Evolutionary conservation across 2,888 invertebrate species (phyloP).

Genomic region (Caenorhabditis afra): DNA sequence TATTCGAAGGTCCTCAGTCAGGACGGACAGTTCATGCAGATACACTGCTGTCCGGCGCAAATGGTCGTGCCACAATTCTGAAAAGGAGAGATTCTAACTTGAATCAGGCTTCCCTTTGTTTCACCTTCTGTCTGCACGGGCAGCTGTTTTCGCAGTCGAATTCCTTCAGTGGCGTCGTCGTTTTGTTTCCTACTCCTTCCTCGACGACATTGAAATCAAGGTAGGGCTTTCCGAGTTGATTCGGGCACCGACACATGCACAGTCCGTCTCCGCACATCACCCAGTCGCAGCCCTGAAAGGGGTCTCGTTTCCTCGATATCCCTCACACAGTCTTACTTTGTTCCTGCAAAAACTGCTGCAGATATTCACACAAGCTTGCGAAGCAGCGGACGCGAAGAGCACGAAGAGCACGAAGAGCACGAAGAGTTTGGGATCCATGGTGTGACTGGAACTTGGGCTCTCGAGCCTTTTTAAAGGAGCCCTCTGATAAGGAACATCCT

Average conservation of each 20-base stretch:
- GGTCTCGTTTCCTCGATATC: too few relatives aligned
- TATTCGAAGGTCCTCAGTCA: too few relatives aligned
- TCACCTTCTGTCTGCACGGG: background rate
- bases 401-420: background rate
- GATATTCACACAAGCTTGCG: background rate
- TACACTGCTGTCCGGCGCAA: slow-evolving; percentile 2
- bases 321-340: background rate
- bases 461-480: background rate
- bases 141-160: slow-evolving; percentile 12
- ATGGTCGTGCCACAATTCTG: background rate
- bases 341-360: background rate
- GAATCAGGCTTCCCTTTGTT: too few relatives aligned
- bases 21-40: slow-evolving; percentile 7
- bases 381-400: background rate
- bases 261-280: background rate
- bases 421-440: background rate
- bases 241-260: background rate
- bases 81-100: background rate
- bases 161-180: too few relatives aligned
- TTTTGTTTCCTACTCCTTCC: background rate
- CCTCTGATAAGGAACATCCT: background rate
- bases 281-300: background rate
- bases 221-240: background rate
- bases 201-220: background rate
- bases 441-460: too few relatives aligned